Evolutionary conservation across 2,113 vertebrate genomes (phyloP), one percentile per base, ranked within the genome.

Genomic region (Amblyornis subalaris): DNA sequence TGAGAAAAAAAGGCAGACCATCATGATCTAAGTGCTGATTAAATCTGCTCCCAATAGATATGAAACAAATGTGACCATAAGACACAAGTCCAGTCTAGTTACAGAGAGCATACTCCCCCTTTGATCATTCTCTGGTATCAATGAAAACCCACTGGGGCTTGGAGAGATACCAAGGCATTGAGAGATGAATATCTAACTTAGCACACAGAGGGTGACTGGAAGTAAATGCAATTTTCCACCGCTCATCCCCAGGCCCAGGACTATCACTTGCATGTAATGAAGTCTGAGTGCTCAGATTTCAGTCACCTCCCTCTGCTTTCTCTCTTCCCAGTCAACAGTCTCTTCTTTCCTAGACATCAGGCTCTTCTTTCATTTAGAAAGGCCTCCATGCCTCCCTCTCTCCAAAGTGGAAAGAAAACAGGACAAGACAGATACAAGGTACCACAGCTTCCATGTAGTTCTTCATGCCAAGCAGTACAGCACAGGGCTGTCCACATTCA

Each of bases 101-200:
- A 92, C 28, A 60, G 75, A 76, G 24, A 69, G 47, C 22, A 7
- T 51, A 58, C 84, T 84, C 55, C 70, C 36, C 79, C 40, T 81
- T 88, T 81, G 79, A 92, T 81, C 88, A 89, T 51, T 74, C 76
- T 71, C 60, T 14, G 5, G 44, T 90, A 40, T 72, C 89, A 92
- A 42, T 38, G 53, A 55, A 96, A 94, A 90, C 69, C 67, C 72
- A 94, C 38, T 47, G 44, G 31, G 40, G 38, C 64, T 88, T 80
- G 79, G 88, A 86, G 60, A 96, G 88, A 54, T 73, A 96, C 4
- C 82, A 86, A 47, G 35, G 69, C 54, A 58, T 66, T 75, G 35
- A 76, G 71, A 93, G 75, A 92, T 94, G 6, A 90, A 5, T 90
- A 86, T 86, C 83, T 93, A 86, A 80, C 71, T 51, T 51, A 83